phyloP scores from a whole-genome alignment of 2,797 vertebrate species.

The Enteromius afrohamiltoni region DNA sequence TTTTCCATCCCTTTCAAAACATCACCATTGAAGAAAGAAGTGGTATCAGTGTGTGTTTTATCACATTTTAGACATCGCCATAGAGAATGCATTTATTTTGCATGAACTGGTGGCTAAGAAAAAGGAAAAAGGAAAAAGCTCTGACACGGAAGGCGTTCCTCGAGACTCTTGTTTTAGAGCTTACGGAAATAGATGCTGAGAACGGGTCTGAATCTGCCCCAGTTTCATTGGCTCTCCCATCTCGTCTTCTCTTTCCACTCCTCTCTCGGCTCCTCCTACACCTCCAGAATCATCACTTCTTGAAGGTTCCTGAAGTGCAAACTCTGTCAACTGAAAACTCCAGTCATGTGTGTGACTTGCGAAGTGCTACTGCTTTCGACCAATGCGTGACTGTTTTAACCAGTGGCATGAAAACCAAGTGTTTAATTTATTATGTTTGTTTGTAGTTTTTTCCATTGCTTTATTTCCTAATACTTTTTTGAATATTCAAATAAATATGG shows the following conservation, averaged over 20 bases:
- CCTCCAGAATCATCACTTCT: background rate
- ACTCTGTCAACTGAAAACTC: constrained; percentile 11
- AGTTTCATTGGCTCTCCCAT: background rate
- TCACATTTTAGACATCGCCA: constrained; percentile 72
- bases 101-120: constrained; percentile 61
- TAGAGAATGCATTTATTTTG: constrained; percentile 70
- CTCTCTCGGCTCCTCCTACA: background rate
- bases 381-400: constrained; percentile 23
- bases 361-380: background rate
- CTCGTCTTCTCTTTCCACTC: background rate
- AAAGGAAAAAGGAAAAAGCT: background rate
- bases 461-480: background rate
- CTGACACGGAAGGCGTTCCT: background rate
- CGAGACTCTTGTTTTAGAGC: constrained; percentile 9
- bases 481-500: background rate
- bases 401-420: background rate
- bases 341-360: constrained; percentile 6
- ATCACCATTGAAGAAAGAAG: constrained; percentile 68
- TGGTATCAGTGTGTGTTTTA: constrained; percentile 77
- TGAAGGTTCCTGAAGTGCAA: background rate
- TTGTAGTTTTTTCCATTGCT: background rate
- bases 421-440: background rate
- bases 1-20: constrained; percentile 55
- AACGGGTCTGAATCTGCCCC: background rate
- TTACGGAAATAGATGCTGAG: background rate